These are phyloP conservation scores for Melangyna quadrimaculata DNA, from an alignment of 2,888 invertebrate species.

Conservation along the genomic window DNA sequence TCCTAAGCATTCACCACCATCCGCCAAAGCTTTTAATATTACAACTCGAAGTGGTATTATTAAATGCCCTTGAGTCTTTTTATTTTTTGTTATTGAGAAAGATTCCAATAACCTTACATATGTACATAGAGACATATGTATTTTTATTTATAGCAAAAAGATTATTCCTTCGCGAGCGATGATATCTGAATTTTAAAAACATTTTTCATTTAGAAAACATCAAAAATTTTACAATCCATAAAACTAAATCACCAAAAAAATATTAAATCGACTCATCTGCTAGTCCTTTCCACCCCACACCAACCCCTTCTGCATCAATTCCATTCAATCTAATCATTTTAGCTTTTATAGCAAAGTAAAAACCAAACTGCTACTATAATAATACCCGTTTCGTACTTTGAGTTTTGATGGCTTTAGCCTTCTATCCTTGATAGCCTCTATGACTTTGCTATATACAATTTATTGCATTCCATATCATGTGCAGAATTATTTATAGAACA, in stretches of 20 bases:
- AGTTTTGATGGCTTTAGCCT: constrained; percentile 4
- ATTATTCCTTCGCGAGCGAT: not conserved
- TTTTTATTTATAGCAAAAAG: not conserved
- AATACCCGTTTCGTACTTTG: constrained; percentile 4
- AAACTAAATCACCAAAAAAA: not conserved
- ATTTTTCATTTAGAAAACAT: not conserved
- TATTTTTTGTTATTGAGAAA: not conserved
- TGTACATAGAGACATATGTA: not conserved
- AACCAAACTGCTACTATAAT: constrained; percentile 34
- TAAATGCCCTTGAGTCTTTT: not conserved
- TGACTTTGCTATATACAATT: constrained; percentile 25
- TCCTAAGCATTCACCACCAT: too few species aligned
- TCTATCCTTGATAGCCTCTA: constrained; percentile 2
- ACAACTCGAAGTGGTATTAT: not conserved
- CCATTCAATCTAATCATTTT: constrained; percentile 4
- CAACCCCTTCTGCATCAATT: not conserved
- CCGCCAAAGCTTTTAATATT: not conserved
- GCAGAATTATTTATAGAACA: constrained; percentile 64
- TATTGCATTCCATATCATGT: constrained; percentile 43
- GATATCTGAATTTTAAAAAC: not conserved
- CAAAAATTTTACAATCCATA: constrained; percentile 15
- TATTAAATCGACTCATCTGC: not conserved
- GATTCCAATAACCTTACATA: not conserved
- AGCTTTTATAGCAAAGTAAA: not conserved
- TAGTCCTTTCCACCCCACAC: not conserved